Conservation (phyloP, 2,797 vertebrate species). For the Yasuhikotakia modesta region DNA sequence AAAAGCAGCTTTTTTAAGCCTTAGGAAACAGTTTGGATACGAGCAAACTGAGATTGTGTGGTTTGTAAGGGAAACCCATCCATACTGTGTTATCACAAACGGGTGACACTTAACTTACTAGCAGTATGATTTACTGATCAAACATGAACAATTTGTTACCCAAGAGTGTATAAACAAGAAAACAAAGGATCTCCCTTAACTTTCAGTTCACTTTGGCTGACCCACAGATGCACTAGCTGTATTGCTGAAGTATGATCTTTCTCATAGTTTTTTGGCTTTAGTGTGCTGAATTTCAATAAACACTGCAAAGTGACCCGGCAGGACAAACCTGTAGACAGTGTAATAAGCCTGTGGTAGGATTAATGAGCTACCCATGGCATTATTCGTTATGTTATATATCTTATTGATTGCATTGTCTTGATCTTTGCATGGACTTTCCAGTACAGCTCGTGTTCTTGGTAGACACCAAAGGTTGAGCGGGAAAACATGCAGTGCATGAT, state of each 20-base stretch:
- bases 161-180: conserved; percentile 3
- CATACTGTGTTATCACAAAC: neutral
- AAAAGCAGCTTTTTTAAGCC: neutral
- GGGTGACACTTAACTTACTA: neutral
- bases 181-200: conserved; percentile 53
- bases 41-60: neutral
- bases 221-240: conserved; percentile 59
- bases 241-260: conserved; percentile 68
- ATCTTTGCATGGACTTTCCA: conserved; percentile 66
- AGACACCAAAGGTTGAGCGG: conserved; percentile 78
- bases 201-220: conserved; percentile 60
- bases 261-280: conserved; percentile 63
- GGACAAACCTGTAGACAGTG: conserved; percentile 77
- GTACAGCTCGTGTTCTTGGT: conserved; percentile 43
- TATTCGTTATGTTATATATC: conserved; percentile 84
- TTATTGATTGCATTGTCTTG: conserved; percentile 83
- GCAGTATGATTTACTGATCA: neutral
- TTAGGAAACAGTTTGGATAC: neutral
- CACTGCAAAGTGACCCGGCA: conserved; percentile 76
- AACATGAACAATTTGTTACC: neutral
- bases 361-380: conserved; percentile 82
- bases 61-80: conserved; percentile 28
- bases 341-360: conserved; percentile 77
- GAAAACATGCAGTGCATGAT: conserved; percentile 74
- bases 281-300: conserved; percentile 78